A percentile compares a stretch with the other conserved stretches of the same genome.
Evolutionary conservation across 2,797 vertebrate genomes (phyloP).

Genomic region (Myotis findleyi): DNA sequence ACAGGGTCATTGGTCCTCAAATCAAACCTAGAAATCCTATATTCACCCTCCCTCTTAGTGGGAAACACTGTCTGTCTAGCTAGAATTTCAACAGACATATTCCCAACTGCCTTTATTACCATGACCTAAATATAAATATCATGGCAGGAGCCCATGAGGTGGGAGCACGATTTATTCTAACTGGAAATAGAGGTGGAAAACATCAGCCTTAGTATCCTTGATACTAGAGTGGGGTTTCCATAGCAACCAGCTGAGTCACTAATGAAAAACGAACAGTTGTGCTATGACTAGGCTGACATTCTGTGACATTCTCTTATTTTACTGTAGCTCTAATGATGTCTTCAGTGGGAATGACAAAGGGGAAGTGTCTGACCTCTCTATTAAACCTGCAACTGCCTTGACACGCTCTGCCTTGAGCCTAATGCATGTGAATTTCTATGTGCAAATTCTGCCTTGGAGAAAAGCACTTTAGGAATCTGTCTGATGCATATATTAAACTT

Average conservation of each 20-base stretch:
- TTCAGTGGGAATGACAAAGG: neutral
- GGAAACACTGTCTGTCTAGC: neutral
- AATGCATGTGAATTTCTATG: conserved; percentile 37
- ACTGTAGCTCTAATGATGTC: conserved; percentile 6
- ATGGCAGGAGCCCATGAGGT: conserved; percentile 29
- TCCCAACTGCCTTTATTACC: conserved; percentile 53
- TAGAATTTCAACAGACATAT: conserved; percentile 33
- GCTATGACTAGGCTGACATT: conserved; percentile 79
- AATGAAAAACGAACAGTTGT: conserved; percentile 79
- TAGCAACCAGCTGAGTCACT: conserved; percentile 84
- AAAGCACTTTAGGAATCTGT: conserved; percentile 73
- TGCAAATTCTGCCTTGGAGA: conserved; percentile 60
- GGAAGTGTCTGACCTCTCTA: conserved; percentile 42
- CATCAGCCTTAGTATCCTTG: conserved; percentile 65
- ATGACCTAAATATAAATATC: conserved; percentile 79
- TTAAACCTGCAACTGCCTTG: conserved; percentile 18
- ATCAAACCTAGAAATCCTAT: conserved; percentile 30
- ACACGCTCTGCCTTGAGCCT: conserved; percentile 39
- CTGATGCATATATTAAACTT: conserved; percentile 43
- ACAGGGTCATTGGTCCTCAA: conserved; percentile 31
- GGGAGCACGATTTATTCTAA: conserved; percentile 27
- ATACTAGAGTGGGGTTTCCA: conserved; percentile 80
- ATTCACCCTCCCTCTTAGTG: conserved; percentile 11
- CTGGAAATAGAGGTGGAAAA: conserved; percentile 69
- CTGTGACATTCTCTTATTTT: conserved; percentile 68